Evolutionary conservation across 1,140 invertebrate genomes (phyloP).

Genomic region (Araneus ventricosus): DNA sequence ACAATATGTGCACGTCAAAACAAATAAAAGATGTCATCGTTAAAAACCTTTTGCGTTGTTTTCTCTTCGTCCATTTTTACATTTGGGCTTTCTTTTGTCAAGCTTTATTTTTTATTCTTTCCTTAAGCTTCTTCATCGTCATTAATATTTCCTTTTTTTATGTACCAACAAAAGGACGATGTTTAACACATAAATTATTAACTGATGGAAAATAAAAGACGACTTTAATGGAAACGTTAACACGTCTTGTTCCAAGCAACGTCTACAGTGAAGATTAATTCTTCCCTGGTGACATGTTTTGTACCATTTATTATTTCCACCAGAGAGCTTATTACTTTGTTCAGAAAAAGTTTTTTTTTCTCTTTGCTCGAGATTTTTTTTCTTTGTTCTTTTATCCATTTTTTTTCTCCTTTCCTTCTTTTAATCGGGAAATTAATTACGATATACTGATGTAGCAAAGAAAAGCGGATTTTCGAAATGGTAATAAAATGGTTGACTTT

Average conservation of each 20-base stretch:
- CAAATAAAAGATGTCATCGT: constrained; percentile 75
- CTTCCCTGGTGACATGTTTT: constrained; percentile 72
- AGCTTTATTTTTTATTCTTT: constrained; percentile 38
- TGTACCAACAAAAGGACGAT: constrained; percentile 72
- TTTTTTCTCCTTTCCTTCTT: constrained; percentile 32
- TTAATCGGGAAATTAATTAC: constrained; percentile 74
- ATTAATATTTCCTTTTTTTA: constrained; percentile 72
- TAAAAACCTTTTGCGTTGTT: constrained; percentile 73
- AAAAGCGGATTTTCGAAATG: constrained; percentile 66
- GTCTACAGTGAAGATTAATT: constrained; percentile 71
- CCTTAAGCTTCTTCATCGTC: constrained; percentile 65
- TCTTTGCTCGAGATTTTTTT: not conserved
- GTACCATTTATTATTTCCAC: constrained; percentile 74
- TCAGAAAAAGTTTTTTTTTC: constrained; percentile 23
- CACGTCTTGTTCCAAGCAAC: constrained; percentile 66
- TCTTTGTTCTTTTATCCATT: constrained; percentile 29
- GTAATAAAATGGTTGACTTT: constrained; percentile 75
- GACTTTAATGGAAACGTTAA: constrained; percentile 73
- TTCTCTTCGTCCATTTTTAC: constrained; percentile 62
- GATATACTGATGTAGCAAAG: constrained; percentile 51
- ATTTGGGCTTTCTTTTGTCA: constrained; percentile 60
- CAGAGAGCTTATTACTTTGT: constrained; percentile 73
- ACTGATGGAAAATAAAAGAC: constrained; percentile 72
- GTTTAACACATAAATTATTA: constrained; percentile 75
- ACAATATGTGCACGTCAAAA: constrained; percentile 74